Conservation (phyloP, 2,888 invertebrate genomes). For the Mythimna impura region DNA sequence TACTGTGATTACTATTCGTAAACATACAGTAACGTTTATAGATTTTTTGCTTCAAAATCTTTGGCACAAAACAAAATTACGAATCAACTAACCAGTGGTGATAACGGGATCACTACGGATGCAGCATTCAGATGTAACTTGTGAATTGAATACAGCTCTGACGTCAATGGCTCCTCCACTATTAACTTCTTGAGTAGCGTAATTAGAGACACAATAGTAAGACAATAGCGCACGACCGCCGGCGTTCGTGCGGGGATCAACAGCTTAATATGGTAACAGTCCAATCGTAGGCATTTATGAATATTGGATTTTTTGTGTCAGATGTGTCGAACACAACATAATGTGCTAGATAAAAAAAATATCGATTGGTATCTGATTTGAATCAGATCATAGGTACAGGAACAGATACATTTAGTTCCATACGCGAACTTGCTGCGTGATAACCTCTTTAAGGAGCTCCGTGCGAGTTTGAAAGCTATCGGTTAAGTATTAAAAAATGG, state of each 20-base stretch:
- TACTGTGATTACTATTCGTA: not conserved
- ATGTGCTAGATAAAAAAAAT: slow-evolving; percentile 27
- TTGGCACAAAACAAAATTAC: not conserved
- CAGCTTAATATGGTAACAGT: slow-evolving; percentile 32
- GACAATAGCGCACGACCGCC: too few species aligned
- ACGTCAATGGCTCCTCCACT: slow-evolving; percentile 50
- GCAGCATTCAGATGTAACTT: slow-evolving; percentile 44
- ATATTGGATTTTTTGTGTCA: slow-evolving; percentile 10
- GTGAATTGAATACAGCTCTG: slow-evolving; percentile 31
- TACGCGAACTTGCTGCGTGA: not conserved
- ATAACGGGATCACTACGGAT: slow-evolving; percentile 49
- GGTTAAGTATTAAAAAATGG: not conserved
- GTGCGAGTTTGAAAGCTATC: not conserved
- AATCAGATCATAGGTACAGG: slow-evolving; percentile 8
- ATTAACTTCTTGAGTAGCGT: too few species aligned
- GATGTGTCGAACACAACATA: not conserved
- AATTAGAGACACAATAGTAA: too few species aligned
- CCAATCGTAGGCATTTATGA: slow-evolving; percentile 14
- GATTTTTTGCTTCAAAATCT: not conserved
- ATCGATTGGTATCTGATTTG: slow-evolving; percentile 19
- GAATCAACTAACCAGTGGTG: slow-evolving; percentile 5
- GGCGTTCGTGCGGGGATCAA: too few species aligned
- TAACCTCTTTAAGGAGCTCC: not conserved
- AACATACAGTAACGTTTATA: not conserved
- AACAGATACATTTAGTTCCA: slow-evolving; percentile 14